Conservation (phyloP, 2,797 vertebrate species). For the Argyrosomus regius region DNA sequence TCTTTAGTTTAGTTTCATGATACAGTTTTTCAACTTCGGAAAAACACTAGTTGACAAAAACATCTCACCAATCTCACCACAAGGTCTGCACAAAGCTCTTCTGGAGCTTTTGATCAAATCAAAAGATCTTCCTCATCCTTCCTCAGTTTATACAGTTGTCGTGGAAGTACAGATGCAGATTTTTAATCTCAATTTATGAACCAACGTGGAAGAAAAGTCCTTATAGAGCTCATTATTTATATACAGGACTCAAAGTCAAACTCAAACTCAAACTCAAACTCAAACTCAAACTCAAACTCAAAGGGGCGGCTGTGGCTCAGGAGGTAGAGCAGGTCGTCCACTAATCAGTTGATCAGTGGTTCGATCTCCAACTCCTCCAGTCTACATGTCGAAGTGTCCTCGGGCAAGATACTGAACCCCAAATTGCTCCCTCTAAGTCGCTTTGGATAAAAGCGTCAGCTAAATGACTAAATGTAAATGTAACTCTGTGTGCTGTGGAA, state of each 20-base stretch:
- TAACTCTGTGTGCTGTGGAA: conserved; percentile 1
- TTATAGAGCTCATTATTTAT: background rate
- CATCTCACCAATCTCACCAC: no score
- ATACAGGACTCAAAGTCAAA: no score
- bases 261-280: no score
- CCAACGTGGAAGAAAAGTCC: background rate
- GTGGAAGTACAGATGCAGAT: background rate
- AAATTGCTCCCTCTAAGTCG: no score
- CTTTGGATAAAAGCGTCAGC: background rate
- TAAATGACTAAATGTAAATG: no score
- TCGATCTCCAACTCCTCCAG: no score
- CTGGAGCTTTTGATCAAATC: background rate
- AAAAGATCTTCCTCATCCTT: background rate
- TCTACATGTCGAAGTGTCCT: no score
- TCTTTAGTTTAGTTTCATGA: background rate
- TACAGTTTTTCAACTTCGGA: background rate
- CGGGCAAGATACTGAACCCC: no score
- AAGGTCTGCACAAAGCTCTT: background rate
- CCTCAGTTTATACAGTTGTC: background rate
- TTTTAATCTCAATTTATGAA: background rate
- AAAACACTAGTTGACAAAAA: background rate
- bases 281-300: no score
- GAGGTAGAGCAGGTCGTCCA: no score
- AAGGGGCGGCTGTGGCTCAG: no score
- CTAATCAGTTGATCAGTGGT: no score